Evolutionary conservation across 2,797 vertebrate species (phyloP), one percentile per base, ranked within the genome.

Genomic region (Synaphobranchus kaupii): DNA sequence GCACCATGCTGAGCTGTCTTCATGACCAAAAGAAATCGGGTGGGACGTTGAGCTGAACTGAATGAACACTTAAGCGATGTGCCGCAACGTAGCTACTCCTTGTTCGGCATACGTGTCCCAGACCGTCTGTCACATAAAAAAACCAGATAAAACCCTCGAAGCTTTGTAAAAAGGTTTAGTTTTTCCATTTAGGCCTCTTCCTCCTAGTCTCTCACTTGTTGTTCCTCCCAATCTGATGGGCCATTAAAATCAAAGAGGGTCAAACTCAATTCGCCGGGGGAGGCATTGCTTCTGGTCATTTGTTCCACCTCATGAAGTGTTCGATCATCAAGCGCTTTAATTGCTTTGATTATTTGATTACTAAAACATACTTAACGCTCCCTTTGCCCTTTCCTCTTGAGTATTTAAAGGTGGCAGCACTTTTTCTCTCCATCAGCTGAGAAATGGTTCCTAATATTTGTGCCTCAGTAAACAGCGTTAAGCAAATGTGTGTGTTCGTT

Each of bases 311-410:
- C 85, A 81, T 85, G 28, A 50, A 88, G 87, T 85, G 84, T 83
- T 52, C 73, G 73, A 85, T 86, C 87, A 87, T 86, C 54, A 39
- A 84, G 34, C 44, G 80, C 85, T 88, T 88, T 87, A 90, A 90
- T 90, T 88, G 87, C 87, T 89, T 87, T 86, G 68, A 90, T 90
- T 86, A 89, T 88, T 90, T 88, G 84, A 89, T 90, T 90, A 87
- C 78, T 84, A 22, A 84, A 78, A 85, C 12, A 47, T 78, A 88
- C 89, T 89, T 88, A 82, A 90, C 85, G 71, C 83, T 85, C 50
- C 86, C 56, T 34, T 68, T 50, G 60, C 22, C 47, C 66, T 68
- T 87, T 48, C 20, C 80, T 52, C 3, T 56, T 2, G 31, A 31
- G 50, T 44, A 60, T 73, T 81, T 83, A 50, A 83, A 83, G 52